Conservation (phyloP, 2,888 invertebrate genomes). For the Myopa testacea region DNA sequence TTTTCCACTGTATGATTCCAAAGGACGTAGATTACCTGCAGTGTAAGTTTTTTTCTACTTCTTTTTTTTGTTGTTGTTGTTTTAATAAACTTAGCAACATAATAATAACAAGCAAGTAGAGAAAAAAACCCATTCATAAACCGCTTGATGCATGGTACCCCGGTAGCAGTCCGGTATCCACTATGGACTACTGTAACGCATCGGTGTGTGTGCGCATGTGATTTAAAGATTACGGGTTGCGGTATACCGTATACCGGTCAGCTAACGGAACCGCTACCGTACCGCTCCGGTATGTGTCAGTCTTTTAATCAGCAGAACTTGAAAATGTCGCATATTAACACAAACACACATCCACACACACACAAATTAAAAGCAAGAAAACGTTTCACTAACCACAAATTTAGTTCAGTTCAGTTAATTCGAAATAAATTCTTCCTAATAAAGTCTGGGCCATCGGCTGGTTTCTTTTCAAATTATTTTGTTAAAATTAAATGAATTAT, state of each 20-base stretch:
- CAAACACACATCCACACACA: not conserved
- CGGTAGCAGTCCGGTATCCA: too few relatives aligned
- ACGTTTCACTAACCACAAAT: not conserved
- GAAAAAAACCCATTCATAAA: not conserved
- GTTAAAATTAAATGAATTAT: not conserved
- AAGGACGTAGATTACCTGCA: slow-evolving; percentile 65
- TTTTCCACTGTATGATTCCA: slow-evolving; percentile 68
- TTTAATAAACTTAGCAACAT: slow-evolving; percentile 31
- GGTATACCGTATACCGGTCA: too few relatives aligned
- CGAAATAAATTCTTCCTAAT: too few relatives aligned
- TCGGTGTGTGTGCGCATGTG: too few relatives aligned
- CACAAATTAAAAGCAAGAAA: slow-evolving; percentile 16
- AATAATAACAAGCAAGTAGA: not conserved
- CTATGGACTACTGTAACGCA: too few relatives aligned
- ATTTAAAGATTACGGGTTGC: too few relatives aligned
- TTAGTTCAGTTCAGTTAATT: not conserved
- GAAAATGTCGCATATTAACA: slow-evolving; percentile 1
- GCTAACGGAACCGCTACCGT: too few relatives aligned
- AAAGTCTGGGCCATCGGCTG: too few relatives aligned
- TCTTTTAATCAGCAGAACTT: not conserved
- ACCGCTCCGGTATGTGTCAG: too few relatives aligned
- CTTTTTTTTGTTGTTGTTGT: slow-evolving; percentile 20
- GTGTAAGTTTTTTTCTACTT: slow-evolving; percentile 65
- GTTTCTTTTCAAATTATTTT: too few relatives aligned
- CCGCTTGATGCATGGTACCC: too few relatives aligned